A percentile compares a stretch with the other conserved stretches of the same genome.
Evolutionary conservation across 2,888 invertebrate genomes (phyloP).

Genomic region (Drosophila heteroneura): DNA sequence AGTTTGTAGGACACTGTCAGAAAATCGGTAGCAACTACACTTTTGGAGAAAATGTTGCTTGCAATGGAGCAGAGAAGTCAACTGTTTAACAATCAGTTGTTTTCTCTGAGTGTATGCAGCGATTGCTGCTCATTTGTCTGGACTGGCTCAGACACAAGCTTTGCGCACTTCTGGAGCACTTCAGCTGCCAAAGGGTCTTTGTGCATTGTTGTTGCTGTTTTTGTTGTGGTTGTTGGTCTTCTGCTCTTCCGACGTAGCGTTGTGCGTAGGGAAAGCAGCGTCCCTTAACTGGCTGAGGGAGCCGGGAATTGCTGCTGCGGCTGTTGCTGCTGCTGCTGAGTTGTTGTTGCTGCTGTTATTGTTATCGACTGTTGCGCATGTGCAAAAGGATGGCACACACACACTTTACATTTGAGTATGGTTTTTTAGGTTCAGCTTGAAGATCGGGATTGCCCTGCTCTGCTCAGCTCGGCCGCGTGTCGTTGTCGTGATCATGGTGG

Average conservation of each 20-base stretch:
- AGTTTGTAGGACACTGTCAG: slow-evolving; percentile 38
- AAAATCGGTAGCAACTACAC: slow-evolving; percentile 9
- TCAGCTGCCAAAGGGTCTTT: slow-evolving; percentile 63
- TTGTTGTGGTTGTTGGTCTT: slow-evolving; percentile 25
- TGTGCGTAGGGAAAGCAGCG: slow-evolving; percentile 55
- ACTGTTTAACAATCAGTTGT: background rate
- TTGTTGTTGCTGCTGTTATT: slow-evolving; percentile 21
- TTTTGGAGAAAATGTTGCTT: background rate
- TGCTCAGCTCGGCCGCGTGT: slow-evolving; percentile 40
- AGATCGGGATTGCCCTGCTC: slow-evolving; percentile 63
- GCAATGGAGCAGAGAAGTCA: background rate
- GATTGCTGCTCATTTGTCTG: slow-evolving; percentile 78
- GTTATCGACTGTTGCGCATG: slow-evolving; percentile 48
- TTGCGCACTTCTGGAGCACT: slow-evolving; percentile 81
- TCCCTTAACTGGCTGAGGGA: slow-evolving; percentile 32
- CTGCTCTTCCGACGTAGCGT: slow-evolving; percentile 48
- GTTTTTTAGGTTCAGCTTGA: slow-evolving; percentile 43
- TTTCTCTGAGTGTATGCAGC: slow-evolving; percentile 50
- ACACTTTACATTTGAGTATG: slow-evolving; percentile 15
- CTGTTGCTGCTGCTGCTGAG: slow-evolving; percentile 11
- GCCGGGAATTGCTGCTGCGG: background rate
- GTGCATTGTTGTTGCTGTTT: slow-evolving; percentile 30
- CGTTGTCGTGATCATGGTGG: slow-evolving; percentile 50
- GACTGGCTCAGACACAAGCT: slow-evolving; percentile 74
- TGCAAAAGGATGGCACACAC: slow-evolving; percentile 59